phyloP scores from a whole-genome alignment of 2,113 vertebrate genomes.

The Mormyrus lacerda region DNA sequence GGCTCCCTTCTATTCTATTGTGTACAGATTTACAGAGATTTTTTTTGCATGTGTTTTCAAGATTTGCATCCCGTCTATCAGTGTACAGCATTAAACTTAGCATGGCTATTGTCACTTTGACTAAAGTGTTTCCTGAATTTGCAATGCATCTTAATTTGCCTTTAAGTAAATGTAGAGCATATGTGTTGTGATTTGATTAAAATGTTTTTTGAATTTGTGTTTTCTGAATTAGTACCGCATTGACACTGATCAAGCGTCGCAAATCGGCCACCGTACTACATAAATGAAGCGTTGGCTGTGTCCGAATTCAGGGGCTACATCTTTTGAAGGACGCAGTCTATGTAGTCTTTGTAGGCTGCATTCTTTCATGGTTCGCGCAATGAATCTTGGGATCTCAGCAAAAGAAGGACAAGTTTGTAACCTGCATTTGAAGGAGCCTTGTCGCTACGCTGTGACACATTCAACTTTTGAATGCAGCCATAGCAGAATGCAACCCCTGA shows the following conservation, averaged over 20 bases:
- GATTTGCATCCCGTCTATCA: neutral
- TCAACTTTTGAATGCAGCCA: neutral
- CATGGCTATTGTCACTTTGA: neutral
- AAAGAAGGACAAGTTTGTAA: neutral
- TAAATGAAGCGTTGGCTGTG: too few species aligned
- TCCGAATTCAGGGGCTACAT: too few species aligned
- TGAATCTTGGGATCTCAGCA: neutral
- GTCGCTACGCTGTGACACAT: neutral
- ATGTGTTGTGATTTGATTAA: neutral
- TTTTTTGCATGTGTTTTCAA: neutral
- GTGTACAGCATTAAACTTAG: neutral
- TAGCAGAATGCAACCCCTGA: neutral
- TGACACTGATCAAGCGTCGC: neutral
- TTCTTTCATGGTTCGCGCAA: neutral
- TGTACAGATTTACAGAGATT: neutral
- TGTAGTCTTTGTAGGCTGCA: too few species aligned
- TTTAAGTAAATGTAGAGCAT: neutral
- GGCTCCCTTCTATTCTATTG: neutral
- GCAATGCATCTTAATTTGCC: neutral
- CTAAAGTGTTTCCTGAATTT: neutral
- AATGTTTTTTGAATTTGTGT: neutral
- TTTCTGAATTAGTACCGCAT: neutral
- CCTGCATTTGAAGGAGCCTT: neutral
- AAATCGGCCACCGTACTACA: neutral
- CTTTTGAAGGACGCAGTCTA: too few species aligned